Percentiles rank a stretch among this genome's conserved stretches.
Conservation (phyloP, 2,888 invertebrate species). For the Eristalinus aeneus region DNA sequence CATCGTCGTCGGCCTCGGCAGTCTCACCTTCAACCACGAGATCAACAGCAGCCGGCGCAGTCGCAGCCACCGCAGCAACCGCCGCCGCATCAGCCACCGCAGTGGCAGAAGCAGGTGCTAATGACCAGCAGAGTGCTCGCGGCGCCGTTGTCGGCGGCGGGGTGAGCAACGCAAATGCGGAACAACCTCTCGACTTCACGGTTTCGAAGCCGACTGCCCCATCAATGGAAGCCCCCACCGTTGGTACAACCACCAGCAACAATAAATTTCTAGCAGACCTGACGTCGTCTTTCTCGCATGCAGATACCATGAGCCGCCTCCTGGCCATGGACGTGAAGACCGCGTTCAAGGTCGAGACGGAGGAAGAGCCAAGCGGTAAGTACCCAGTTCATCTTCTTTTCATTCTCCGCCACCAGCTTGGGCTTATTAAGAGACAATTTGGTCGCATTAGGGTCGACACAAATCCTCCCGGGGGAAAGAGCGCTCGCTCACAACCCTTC, state of each 20-base stretch:
- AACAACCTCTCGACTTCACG: constrained; percentile 73
- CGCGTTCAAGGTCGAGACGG: constrained; percentile 61
- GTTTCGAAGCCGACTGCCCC: constrained; percentile 52
- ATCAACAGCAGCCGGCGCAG: constrained; percentile 70
- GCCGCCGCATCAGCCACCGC: constrained; percentile 31
- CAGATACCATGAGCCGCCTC: constrained; percentile 66
- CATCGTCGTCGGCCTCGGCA: constrained; percentile 61
- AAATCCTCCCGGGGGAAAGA: constrained; percentile 59
- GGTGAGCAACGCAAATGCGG: constrained; percentile 74
- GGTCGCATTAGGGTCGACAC: constrained; percentile 60
- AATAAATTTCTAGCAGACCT: constrained; percentile 69
- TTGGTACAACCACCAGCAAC: constrained; percentile 18
- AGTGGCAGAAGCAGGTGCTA: constrained; percentile 77
- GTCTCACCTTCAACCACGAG: constrained; percentile 64
- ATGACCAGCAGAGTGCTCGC: constrained; percentile 74
- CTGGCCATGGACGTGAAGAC: constrained; percentile 56
- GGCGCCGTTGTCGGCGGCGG: constrained; percentile 22
- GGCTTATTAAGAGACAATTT: constrained; percentile 57
- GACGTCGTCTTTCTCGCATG: constrained; percentile 67
- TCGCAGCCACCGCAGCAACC: constrained; percentile 64
- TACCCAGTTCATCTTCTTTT: neutral
- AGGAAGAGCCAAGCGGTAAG: constrained; percentile 54
- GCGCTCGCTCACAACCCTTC: constrained; percentile 17
- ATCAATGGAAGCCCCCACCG: constrained; percentile 39
- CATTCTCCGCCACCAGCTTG: neutral